Evolutionary conservation across 2,888 invertebrate genomes (phyloP), one percentile per base, ranked within the genome.

Genomic region (Carcina quercana): DNA sequence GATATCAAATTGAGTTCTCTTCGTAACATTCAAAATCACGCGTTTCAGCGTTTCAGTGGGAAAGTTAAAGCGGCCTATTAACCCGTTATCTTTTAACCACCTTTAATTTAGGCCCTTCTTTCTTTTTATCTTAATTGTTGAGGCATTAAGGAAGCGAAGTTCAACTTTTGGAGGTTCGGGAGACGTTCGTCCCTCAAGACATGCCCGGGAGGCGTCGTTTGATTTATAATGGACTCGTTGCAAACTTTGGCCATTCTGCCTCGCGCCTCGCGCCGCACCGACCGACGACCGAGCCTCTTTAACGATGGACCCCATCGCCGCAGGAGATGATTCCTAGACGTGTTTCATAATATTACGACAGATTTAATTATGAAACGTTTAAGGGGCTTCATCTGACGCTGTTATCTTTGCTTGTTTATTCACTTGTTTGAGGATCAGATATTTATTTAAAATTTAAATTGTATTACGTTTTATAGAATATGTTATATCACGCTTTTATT

Each of bases 81-180:
- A 75, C 72, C 75, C 78, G 76, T 82, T 83, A 83, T 82, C 83
- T 82, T 69, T 66, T 72, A 80, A 76, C 72, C 76, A 80, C 80
- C 79, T 82, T 82, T 76, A 82, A 82, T 82, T 79, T 75, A 64
- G 73, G 72, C 72, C 67, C 70, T 75, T 71, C 73, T 70, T 82
- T 80, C 78, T 82, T 82, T 83, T 83, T 82, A 83, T 83, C 82
- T 82, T 83, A 83, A 83, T 82, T 82, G 79, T 80, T 75, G 74
- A 72, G 78, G 68, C 73, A 79, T 82, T 80, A 75, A 76, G 67
- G 72, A 71, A 75, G 72, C 67, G 65, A 80, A 78, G 78, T 76
- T 76, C 70, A 75, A 76, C 69, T 78, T 76, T 58, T 61, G 65
- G 61, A 71, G 69, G 69, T 54, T 59, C 53, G 75, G 75, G 72